phyloP scores from a whole-genome alignment of 1,140 invertebrate species.

The Thrips palmi region DNA sequence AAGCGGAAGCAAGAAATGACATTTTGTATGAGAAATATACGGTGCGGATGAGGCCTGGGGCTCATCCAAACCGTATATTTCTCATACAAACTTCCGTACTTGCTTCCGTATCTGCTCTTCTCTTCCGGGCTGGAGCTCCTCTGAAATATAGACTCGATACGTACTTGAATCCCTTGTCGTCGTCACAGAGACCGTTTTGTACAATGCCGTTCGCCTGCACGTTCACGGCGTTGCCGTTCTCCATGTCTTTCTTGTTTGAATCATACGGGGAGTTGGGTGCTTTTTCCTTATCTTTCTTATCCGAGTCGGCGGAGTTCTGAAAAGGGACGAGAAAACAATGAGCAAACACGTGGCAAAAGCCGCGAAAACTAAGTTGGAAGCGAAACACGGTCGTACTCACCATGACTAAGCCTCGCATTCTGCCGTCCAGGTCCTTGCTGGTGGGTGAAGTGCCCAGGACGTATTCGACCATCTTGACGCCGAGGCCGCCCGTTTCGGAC shows the following conservation, averaged over 20 bases:
- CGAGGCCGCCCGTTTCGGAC: constrained; percentile 60
- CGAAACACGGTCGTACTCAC: constrained; percentile 22
- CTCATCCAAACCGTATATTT: constrained; percentile 4
- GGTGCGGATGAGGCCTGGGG: no score
- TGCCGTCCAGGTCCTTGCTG: constrained; percentile 49
- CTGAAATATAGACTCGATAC: no score
- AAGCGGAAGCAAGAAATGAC: no score
- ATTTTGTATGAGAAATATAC: no score
- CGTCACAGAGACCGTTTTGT: constrained; percentile 73
- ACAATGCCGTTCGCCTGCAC: constrained; percentile 43
- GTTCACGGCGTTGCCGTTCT: constrained; percentile 25
- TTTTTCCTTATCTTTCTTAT: constrained; percentile 42
- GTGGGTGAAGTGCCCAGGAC: constrained; percentile 83
- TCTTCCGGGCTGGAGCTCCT: no score
- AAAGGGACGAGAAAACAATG: constrained; percentile 15
- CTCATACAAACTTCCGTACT: constrained; percentile 1
- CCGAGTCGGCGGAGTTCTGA: constrained; percentile 19
- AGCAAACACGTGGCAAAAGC: constrained; percentile 5
- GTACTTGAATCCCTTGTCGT: constrained; percentile 84
- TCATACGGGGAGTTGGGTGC: constrained; percentile 47
- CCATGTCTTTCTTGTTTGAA: constrained; percentile 32
- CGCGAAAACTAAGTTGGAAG: constrained; percentile 1
- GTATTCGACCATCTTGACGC: constrained; percentile 97
- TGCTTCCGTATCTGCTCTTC: no score
- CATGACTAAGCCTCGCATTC: constrained; percentile 52